Conservation (phyloP, 2,797 vertebrate genomes). For the Natrix natrix region DNA sequence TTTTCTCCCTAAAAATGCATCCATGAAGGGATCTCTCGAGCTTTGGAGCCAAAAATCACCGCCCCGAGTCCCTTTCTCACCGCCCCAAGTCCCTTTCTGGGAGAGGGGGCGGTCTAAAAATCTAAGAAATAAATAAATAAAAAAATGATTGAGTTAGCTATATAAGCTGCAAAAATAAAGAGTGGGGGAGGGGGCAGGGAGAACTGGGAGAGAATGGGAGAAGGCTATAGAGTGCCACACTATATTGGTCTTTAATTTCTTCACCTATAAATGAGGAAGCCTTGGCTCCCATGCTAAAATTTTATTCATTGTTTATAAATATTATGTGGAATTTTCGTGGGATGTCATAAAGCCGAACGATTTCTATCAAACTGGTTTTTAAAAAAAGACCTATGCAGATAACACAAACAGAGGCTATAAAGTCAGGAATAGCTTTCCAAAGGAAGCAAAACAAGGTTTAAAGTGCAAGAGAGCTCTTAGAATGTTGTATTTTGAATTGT, state of each 20-base stretch:
- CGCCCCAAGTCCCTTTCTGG: no score
- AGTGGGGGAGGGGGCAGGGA: not conserved
- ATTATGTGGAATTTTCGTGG: slow-evolving; percentile 76
- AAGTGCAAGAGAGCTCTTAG: slow-evolving; percentile 25
- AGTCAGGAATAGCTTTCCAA: slow-evolving; percentile 69
- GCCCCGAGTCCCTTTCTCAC: no score
- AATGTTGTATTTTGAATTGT: not conserved
- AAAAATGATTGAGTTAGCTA: slow-evolving; percentile 20
- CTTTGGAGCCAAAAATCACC: slow-evolving; percentile 3
- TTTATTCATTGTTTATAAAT: slow-evolving; percentile 78
- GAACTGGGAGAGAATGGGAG: not conserved
- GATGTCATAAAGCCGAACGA: slow-evolving; percentile 74
- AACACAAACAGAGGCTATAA: slow-evolving; percentile 80
- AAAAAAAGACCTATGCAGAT: slow-evolving; percentile 74
- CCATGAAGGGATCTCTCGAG: not conserved
- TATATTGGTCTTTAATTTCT: slow-evolving; percentile 75
- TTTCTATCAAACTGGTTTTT: slow-evolving; percentile 75
- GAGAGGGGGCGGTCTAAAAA: no score
- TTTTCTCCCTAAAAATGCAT: slow-evolving; percentile 24
- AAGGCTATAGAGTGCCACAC: slow-evolving; percentile 63
- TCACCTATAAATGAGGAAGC: slow-evolving; percentile 77
- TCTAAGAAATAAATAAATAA: no score
- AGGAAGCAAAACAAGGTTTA: slow-evolving; percentile 71
- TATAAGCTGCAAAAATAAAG: slow-evolving; percentile 52
- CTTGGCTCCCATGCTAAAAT: slow-evolving; percentile 75